Evolutionary conservation across 2,888 invertebrate species (phyloP).

Genomic region (Caenorhabditis sp.): DNA sequence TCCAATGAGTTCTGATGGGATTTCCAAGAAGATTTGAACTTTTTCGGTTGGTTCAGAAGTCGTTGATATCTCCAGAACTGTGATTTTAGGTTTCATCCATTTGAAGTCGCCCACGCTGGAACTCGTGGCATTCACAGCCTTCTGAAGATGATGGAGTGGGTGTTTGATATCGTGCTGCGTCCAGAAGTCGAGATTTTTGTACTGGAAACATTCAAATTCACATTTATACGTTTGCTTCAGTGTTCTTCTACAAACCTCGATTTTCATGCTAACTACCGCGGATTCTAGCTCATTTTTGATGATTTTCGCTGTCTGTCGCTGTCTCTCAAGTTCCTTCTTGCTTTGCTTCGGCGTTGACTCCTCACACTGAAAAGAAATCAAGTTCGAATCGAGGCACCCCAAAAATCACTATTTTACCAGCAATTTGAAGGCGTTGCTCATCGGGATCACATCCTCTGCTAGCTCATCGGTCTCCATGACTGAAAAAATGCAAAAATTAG

Average conservation of each 20-base stretch:
- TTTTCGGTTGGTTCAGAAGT: neutral
- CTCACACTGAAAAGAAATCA: conserved; percentile 49
- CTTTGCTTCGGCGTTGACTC: conserved; percentile 24
- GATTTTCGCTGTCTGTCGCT: conserved; percentile 18
- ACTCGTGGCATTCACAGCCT: conserved; percentile 36
- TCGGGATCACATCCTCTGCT: conserved; percentile 17
- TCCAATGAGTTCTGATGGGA: conserved; percentile 54
- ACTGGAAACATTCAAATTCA: conserved; percentile 38
- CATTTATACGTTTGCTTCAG: no score
- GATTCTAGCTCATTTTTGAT: conserved; percentile 36
- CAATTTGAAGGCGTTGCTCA: conserved; percentile 56
- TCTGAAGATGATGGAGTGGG: conserved; percentile 47
- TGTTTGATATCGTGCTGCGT: conserved; percentile 42
- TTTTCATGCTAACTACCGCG: conserved; percentile 35
- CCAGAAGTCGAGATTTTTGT: conserved; percentile 63
- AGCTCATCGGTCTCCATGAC: conserved; percentile 42
- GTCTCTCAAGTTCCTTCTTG: conserved; percentile 33
- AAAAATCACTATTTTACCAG: conserved; percentile 27
- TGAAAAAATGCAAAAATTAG: conserved; percentile 24
- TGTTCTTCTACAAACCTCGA: no score
- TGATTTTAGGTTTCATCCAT: conserved; percentile 44
- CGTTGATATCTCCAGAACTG: neutral
- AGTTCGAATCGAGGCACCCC: neutral
- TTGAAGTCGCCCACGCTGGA: conserved; percentile 49
- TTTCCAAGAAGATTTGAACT: conserved; percentile 53